Evolutionary conservation across 2,888 invertebrate species (phyloP).

Genomic region (Chromoteleia sp.): DNA sequence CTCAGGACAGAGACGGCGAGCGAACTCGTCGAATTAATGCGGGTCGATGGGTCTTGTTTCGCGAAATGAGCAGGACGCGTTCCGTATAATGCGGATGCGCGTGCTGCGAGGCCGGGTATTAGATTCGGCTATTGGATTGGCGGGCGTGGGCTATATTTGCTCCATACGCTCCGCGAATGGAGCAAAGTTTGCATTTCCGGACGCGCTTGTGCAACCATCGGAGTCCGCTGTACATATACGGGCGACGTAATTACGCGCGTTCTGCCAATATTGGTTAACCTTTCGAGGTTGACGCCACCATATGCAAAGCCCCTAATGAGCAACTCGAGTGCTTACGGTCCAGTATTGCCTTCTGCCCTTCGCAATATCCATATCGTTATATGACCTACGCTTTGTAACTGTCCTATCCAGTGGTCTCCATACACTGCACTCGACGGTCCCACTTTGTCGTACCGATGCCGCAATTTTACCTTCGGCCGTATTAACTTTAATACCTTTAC

Average conservation of each 20-base stretch:
- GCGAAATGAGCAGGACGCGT: constrained; percentile 68
- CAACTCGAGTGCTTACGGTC: constrained; percentile 81
- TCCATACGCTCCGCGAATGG: constrained; percentile 57
- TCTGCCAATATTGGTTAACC: constrained; percentile 85
- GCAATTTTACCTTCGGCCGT: constrained; percentile 17
- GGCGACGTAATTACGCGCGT: constrained; percentile 83
- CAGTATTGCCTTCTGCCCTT: constrained; percentile 73
- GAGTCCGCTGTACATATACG: constrained; percentile 74
- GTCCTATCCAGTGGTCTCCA: constrained; percentile 62
- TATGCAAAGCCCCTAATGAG: constrained; percentile 84
- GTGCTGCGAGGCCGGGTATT: constrained; percentile 63
- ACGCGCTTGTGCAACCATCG: constrained; percentile 77
- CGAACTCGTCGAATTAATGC: constrained; percentile 70
- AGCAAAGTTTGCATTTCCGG: constrained; percentile 77
- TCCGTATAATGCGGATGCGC: constrained; percentile 67
- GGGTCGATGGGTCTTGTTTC: constrained; percentile 72
- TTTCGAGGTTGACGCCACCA: constrained; percentile 84
- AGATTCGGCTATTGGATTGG: constrained; percentile 70
- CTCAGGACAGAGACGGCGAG: constrained; percentile 28
- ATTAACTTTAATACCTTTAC: no score
- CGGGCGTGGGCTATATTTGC: constrained; percentile 67
- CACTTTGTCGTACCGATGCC: constrained; percentile 38
- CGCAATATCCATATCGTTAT: constrained; percentile 72
- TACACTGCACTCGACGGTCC: constrained; percentile 30
- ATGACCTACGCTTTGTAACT: constrained; percentile 71